Conservation (phyloP, 2,888 invertebrate species). For the Chalcis sispes region DNA sequence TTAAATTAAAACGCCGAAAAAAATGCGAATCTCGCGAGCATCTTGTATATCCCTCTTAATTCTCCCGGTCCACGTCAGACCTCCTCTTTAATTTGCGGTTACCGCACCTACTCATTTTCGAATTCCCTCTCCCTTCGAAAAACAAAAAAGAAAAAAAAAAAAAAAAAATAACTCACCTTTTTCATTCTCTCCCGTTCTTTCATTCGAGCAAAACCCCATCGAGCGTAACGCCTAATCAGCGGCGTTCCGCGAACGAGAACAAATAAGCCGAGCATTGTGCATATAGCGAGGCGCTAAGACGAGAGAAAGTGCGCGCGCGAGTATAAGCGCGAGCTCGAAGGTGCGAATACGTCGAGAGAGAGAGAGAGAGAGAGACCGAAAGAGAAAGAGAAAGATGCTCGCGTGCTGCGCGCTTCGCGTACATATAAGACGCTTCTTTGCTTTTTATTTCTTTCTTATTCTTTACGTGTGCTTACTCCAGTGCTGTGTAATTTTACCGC, state of each 20-base stretch:
- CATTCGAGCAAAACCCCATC: too few species aligned
- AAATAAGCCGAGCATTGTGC: slow-evolving; percentile 32
- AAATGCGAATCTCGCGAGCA: neutral
- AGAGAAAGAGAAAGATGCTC: too few species aligned
- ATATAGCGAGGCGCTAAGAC: slow-evolving; percentile 10
- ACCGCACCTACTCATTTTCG: slow-evolving; percentile 52
- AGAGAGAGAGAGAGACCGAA: too few species aligned
- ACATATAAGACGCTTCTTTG: neutral
- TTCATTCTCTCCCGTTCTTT: too few species aligned
- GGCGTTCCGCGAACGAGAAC: slow-evolving; percentile 50
- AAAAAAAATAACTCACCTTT: too few species aligned
- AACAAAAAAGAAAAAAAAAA: too few species aligned
- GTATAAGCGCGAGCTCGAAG: slow-evolving; percentile 32
- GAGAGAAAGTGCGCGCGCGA: slow-evolving; percentile 5
- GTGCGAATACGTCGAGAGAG: slow-evolving; percentile 20
- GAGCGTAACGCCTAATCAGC: slow-evolving; percentile 18
- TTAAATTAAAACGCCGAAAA: too few species aligned
- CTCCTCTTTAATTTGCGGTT: slow-evolving; percentile 54
- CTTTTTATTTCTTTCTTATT: too few species aligned
- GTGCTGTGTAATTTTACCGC: neutral
- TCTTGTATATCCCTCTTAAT: slow-evolving; percentile 52
- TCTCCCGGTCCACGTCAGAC: slow-evolving; percentile 33
- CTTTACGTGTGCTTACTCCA: too few species aligned
- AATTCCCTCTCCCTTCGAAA: slow-evolving; percentile 1
- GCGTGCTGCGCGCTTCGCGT: too few species aligned